Base-by-base conservation (phyloP, 2,888 invertebrate species). In the Macropis europaea region DNA sequence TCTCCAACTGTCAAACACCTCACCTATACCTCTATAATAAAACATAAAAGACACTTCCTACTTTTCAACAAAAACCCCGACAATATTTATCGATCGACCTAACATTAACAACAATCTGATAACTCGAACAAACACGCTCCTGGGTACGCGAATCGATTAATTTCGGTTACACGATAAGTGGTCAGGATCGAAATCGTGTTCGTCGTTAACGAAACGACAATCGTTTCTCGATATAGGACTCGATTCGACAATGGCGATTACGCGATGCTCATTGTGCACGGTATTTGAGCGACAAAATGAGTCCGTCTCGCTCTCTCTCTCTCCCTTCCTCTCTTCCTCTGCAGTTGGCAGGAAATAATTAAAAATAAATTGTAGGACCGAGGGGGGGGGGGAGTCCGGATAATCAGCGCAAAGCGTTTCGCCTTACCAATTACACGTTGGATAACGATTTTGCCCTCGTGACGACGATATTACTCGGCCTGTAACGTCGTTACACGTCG, bases 361-460 rank as follows among this genome's bases (percentile, higher is more conserved):
- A 82, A 72, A 75, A 83, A 83, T 76, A 77, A 77, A 82, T 83
- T 74, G 74, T 70, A 57, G 72, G 47, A 38, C 34, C 50, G 50
- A 53, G 50, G n/a, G 32, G 4, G 22, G 30, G 54, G 17, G 38
- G 28, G n/a, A n/a, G n/a, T n/a, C 53, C 53, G 73, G 67, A 78
- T 78, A 73, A 76, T 78, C 81, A 69, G 78, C 47, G 81, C 67
- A 78, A 81, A 79, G 68, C 69, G 81, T 73, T 81, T 81, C 73
- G 76, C 66, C 78, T 76, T 78, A 73, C 64, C 80, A 81, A 78
- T 80, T 81, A 80, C 67, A 78, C 66, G 74, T 50, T 61, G 71
- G 67, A 48, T 57, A 73, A 67, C 69, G 77, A 79, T 77, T 76
- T 45, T 54, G 59, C 50, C 61, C 34, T 63, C 34, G 59, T 76